Evolutionary conservation across 2,888 invertebrate genomes (phyloP).

Genomic region (Aricia artaxerxes): DNA sequence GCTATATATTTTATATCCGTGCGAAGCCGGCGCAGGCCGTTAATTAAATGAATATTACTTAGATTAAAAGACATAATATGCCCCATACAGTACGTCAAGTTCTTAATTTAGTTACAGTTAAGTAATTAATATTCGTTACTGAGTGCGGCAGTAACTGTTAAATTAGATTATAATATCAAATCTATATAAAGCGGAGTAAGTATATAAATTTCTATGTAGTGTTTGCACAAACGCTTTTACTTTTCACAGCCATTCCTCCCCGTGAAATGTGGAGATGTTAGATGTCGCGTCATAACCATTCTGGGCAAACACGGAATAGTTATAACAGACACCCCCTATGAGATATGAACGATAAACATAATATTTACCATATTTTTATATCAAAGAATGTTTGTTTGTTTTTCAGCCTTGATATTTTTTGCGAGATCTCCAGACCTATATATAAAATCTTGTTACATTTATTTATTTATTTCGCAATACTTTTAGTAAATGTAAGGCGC

Average conservation of each 20-base stretch:
- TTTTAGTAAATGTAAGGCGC: background rate
- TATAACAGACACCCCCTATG: background rate
- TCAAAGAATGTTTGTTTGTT: conserved; percentile 11
- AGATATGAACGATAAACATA: conserved; percentile 20
- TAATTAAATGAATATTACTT: too few species aligned
- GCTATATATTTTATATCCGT: too few species aligned
- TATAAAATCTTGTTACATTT: background rate
- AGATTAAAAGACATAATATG: too few species aligned
- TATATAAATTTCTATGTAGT: background rate
- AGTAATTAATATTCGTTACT: too few species aligned
- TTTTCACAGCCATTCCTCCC: background rate
- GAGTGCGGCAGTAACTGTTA: too few species aligned
- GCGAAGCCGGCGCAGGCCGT: too few species aligned
- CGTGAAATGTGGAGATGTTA: conserved; percentile 14
- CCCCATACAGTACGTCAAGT: too few species aligned
- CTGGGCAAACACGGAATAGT: conserved; percentile 10
- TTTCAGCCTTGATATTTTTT: conserved; percentile 5
- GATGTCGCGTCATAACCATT: conserved; percentile 20
- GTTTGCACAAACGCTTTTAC: background rate
- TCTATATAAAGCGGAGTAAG: background rate
- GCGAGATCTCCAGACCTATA: background rate
- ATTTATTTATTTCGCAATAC: background rate
- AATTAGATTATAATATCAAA: background rate
- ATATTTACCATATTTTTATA: conserved; percentile 20
- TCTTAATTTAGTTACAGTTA: too few species aligned